Evolutionary conservation across 2,888 invertebrate genomes (phyloP), one percentile per base, ranked within the genome.

Genomic region (Agrilus biguttatus): DNA sequence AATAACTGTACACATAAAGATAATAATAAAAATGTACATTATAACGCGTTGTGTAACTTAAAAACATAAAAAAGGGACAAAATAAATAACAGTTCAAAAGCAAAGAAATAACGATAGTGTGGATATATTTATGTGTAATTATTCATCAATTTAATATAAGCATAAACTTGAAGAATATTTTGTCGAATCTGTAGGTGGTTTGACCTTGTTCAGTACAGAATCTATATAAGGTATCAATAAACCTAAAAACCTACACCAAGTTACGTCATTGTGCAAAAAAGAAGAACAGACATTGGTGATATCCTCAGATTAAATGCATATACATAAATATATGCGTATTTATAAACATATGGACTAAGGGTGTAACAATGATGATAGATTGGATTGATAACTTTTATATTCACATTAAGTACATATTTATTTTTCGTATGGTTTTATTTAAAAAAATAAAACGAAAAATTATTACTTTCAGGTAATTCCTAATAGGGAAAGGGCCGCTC

Each of bases 171-270:
- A 10, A 28, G 28, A 28, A 23, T 23, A 23, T 28, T 10, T 28
- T 28, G 14, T 13, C 14, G 39, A 17, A 45, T 42, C 39, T 39
- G 47, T 51, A 52, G 52, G 54, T 54, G 50, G 48, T 46, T 36
- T 51, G 56, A 54, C 59, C 58, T 59, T 59, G 58, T 47, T 48
- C 43, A 51, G 45, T 45, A 49, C 50, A 52, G 55, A 49, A 50
- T 44, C 59, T 58, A 53, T 59, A 59, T 59, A 57, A 56, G 59
- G 59, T 53, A 54, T 55, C 55, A 55, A 52, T 55, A 28, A 28
- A 10, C 28, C 28, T 10, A 28, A 28, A 28, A 28, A 28, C 28
- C 28, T 28, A 28, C 28, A 28, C 28, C 28, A 28, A 55, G 56
- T 59, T 56, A 49, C 57, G 56, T 57, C 57, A 58, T 49, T 49